Evolutionary conservation across 2,113 vertebrate species (phyloP), one percentile per base, ranked within the genome.

Genomic region (Oenanthe melanoleuca): DNA sequence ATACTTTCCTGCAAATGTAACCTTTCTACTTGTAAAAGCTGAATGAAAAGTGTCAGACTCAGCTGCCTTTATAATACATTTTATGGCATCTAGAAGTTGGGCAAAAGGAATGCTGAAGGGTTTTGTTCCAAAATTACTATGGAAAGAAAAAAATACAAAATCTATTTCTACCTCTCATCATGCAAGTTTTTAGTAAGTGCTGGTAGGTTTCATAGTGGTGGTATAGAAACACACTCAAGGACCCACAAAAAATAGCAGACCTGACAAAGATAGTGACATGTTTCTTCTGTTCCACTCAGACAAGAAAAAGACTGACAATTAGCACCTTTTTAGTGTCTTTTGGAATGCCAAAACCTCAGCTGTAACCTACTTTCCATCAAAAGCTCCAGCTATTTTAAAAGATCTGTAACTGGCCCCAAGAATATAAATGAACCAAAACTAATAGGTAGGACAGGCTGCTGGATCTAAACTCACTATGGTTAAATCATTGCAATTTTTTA

Each of bases 11-110:
- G 92, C 71, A 95, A 94, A 93, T 97, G 88, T 90, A 97, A 97
- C 97, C 94, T 97, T 97, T 97, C 59, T 59, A 47, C 74, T 89
- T 96, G 80, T 70, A 95, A 93, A 92, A 93, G 55, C 45, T 86
- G 75, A 93, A 94, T 95, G 81, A 96, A 97, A 97, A 95, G 34
- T 93, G 95, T 89, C 94, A 89, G 74, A 71, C 89, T 65, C 83
- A 94, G 67, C 96, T 97, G 74, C 67, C 78, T 96, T 96, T 87
- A 75, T 92, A 96, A 95, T 95, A 95, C 93, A 95, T 95, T 91
- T 86, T 81, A 86, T 13, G 10, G 64, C 82, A 71, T 65, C 82
- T 70, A 70, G 28, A 92, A 88, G n/a, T 31, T 80, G 33, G n/a
- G 77, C 90, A 92, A 83, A 94, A 83, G 77, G 56, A 94, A 96